phyloP scores from a whole-genome alignment of 1,140 invertebrate genomes.

The Nasonia longicornis region DNA sequence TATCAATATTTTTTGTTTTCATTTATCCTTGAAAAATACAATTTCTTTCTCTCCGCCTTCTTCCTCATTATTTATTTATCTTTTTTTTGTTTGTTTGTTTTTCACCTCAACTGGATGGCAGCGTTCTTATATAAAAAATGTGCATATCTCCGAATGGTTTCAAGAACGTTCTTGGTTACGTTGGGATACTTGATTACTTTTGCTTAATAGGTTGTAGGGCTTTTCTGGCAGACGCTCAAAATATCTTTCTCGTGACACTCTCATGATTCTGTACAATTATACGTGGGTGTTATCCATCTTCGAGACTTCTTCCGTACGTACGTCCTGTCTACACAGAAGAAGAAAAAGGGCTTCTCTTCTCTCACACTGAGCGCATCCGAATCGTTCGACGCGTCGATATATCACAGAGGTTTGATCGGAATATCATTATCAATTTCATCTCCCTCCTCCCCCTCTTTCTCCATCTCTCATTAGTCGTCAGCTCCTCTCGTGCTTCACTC shows the following conservation, averaged over 20 bases:
- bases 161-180: slow-evolving; percentile 61
- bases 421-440: slow-evolving; percentile 55
- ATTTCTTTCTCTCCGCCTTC: slow-evolving; percentile 53
- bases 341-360: slow-evolving; percentile 25
- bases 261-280: neutral
- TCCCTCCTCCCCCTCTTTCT: slow-evolving; percentile 36
- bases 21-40: slow-evolving; percentile 68
- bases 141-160: slow-evolving; percentile 57
- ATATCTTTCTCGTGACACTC: neutral
- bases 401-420: slow-evolving; percentile 69
- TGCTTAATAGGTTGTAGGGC: slow-evolving; percentile 24
- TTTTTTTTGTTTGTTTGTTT: slow-evolving; percentile 49
- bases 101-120: slow-evolving; percentile 62
- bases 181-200: slow-evolving; percentile 11
- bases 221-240: slow-evolving; percentile 54
- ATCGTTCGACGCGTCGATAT: slow-evolving; percentile 65
- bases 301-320: neutral
- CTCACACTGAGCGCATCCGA: slow-evolving; percentile 45
- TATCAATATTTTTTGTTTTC: slow-evolving; percentile 62
- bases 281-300: neutral
- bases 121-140: slow-evolving; percentile 68
- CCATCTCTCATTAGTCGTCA: slow-evolving; percentile 20
- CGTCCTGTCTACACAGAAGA: slow-evolving; percentile 29
- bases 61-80: slow-evolving; percentile 28
- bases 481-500: neutral